Evolutionary conservation across 2,888 invertebrate genomes (phyloP), one percentile per base, ranked within the genome.

Genomic region (Dicranocentrus wangi): DNA sequence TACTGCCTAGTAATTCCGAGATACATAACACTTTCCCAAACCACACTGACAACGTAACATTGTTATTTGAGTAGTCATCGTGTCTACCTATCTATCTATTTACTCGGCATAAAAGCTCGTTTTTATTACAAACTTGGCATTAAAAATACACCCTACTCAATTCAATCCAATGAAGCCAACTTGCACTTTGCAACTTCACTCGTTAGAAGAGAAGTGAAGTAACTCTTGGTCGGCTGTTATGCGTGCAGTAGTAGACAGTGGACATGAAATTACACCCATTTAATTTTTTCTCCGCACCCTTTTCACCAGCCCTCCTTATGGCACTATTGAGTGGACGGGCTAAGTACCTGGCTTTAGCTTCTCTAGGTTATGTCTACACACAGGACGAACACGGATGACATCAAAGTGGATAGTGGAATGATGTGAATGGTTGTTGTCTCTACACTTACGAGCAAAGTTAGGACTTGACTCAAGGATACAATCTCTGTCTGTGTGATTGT

Each of bases 51-150:
- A 51, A 17, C 3, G 51, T 51, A 51, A 28, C 21, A 51, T 32
- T 69, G 53, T 69, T 69, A 53, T 39, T 69, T 39, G 55, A 69
- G 32, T n/a, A 58, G 25, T 58, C 58, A 58, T 21, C 58, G 1
- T 27, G 10, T 17, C 51, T 32, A 32, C 32, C 32, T 32, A 32
- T 32, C 32, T 17, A 51, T n/a, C 19, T 51, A 51, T 51, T 51
- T 51, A 17, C 51, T 51, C 51, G 19, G 19, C 51, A 51, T 51
- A 51, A 51, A 51, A 51, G 51, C 17, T 32, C n/a, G 32, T 32
- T 58, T 23, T 58, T 58, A 21, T 8, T 58, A 21, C 58, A 58
- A 58, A n/a, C 51, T 58, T 27, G 58, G 25, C 58, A 25, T 58
- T 23, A n/a, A 58, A 58, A 58, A 58, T 27, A 58, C 58, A 27